These are phyloP conservation scores for Caenorhabditis wallacei DNA, from an alignment of 2,888 invertebrate species.

Conservation along the genomic window DNA sequence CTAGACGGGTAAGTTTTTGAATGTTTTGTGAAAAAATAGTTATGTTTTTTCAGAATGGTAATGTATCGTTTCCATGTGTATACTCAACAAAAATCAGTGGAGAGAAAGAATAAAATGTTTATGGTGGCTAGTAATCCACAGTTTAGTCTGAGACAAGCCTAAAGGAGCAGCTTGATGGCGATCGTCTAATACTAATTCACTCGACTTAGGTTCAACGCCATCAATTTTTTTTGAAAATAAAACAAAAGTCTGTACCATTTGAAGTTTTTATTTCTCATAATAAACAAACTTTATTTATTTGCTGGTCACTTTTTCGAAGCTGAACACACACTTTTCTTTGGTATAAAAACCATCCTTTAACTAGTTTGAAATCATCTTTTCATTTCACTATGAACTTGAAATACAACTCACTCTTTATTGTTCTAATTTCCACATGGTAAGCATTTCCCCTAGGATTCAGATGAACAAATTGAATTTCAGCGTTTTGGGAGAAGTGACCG, in stretches of 20 bases:
- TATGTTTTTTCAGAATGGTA: conserved; percentile 28
- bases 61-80: conserved; percentile 45
- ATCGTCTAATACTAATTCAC: too few species aligned
- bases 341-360: conserved; percentile 3
- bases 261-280: too few species aligned
- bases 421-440: too few species aligned
- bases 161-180: too few species aligned
- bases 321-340: conserved; percentile 14
- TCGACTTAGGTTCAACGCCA: too few species aligned
- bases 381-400: conserved; percentile 18
- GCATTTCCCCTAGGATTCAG: background rate
- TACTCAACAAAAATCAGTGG: conserved; percentile 1
- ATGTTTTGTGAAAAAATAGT: background rate
- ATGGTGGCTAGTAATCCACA: conserved; percentile 1
- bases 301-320: conserved; percentile 38
- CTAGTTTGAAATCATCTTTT: conserved; percentile 16
- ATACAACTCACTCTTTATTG: too few species aligned
- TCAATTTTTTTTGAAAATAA: too few species aligned
- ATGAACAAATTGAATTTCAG: background rate
- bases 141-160: background rate
- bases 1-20: conserved; percentile 37
- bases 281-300: conserved; percentile 29
- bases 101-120: conserved; percentile 7
- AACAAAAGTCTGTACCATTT: too few species aligned
- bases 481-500: conserved; percentile 7